Base-by-base conservation (phyloP, 2,797 vertebrate genomes). In the Momotus momota region DNA sequence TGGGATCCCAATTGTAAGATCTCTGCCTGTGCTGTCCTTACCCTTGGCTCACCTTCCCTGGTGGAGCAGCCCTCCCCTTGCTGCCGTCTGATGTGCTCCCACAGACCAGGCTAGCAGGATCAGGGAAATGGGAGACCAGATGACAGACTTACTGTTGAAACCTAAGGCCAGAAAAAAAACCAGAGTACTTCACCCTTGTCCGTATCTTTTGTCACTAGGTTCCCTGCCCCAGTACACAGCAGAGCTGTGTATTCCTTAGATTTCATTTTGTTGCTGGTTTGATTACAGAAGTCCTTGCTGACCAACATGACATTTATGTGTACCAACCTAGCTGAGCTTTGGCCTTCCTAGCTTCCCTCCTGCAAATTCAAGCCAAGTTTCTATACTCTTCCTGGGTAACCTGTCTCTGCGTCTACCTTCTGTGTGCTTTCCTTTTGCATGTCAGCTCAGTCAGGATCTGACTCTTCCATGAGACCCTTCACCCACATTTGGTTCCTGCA, bases 281-380 rank as follows among this genome's bases (percentile, higher is more conserved):
- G 6, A 31, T 55, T 43, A n/a, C 12, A 21, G 25, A 75, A 66
- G 1, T 46, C n/a, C 7, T 55, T 71, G 27, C n/a, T 78, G 61
- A 48, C 8, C 41, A 29, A 0, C 1, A 3, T 7, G 20, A 11
- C 2, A 1, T 41, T 22, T 54, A 17, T 2, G 3, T 21, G 10
- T 21, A 75, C 38, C 51, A 58, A 7, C 6, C 7, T n/a, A 12
- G 0, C 0, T 58, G 35, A 86, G 6, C 29, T 43, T 74, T 49
- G 45, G 20, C 29, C 9, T 33, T 79, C 12, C 38, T 12, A 38
- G 6, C 14, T 64, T 90, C 5, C 2, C 9, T 58, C 13, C 10
- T 74, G 17, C 22, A 55, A 54, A 40, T 35, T 35, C 12, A 72
- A 26, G 3, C 10, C 19, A 46, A 51, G 7, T 51, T 89, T 78